A percentile compares a stretch with the other conserved stretches of the same genome.
These are phyloP conservation scores for Lasaia peninsularis DNA, from an alignment of 1,140 invertebrate species.

Conservation along the genomic window DNA sequence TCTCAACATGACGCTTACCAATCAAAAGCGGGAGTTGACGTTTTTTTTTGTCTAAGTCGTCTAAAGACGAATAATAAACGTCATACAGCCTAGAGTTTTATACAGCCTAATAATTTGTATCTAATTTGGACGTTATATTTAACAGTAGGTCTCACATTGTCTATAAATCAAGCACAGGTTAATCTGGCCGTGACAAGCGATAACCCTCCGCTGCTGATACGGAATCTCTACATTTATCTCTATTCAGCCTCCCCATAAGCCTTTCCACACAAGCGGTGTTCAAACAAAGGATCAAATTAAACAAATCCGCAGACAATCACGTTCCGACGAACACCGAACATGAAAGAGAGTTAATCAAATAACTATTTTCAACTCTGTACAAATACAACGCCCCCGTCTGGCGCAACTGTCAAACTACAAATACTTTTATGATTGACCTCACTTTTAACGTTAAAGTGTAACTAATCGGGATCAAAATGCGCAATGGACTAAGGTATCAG, in stretches of 20 bases:
- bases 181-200: constrained; percentile 58
- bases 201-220: constrained; percentile 51
- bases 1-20: too few species aligned
- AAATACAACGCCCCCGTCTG: constrained; percentile 56
- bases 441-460: constrained; percentile 20
- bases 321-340: constrained; percentile 56
- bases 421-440: constrained; percentile 63
- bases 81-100: too few species aligned
- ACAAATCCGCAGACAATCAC: constrained; percentile 70
- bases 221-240: constrained; percentile 52
- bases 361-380: constrained; percentile 57
- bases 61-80: not conserved
- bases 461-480: too few species aligned
- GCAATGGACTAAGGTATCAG: too few species aligned
- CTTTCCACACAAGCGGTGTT: constrained; percentile 61
- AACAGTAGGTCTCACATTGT: too few species aligned
- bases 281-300: constrained; percentile 74
- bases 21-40: too few species aligned
- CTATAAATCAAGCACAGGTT: constrained; percentile 47
- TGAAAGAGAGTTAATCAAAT: constrained; percentile 74
- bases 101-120: not conserved
- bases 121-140: too few species aligned
- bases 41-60: too few species aligned
- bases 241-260: constrained; percentile 49
- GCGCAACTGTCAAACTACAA: constrained; percentile 56